Conservation (phyloP, 1,140 invertebrate genomes). For the Drosophila miranda region DNA sequence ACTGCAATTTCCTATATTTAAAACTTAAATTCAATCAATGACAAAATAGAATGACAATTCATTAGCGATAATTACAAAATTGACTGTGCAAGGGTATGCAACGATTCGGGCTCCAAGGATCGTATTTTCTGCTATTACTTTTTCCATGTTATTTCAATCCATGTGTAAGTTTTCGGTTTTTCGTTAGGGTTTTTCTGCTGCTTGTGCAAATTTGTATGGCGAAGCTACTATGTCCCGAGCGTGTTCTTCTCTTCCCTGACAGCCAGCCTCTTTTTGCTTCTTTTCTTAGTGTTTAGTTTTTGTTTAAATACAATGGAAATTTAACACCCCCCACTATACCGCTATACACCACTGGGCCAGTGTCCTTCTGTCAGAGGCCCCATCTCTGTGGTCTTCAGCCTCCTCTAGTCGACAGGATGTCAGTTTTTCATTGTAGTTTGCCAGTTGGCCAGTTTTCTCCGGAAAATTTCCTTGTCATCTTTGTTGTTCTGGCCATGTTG, state of each 20-base stretch:
- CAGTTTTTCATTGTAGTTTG: constrained; percentile 59
- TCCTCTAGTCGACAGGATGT: constrained; percentile 25
- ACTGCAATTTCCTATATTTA: too few species aligned
- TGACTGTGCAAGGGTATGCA: too few species aligned
- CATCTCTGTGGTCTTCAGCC: background rate
- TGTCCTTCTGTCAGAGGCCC: background rate
- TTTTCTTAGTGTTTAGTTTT: constrained; percentile 41
- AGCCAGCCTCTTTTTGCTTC: too few species aligned
- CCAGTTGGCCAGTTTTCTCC: constrained; percentile 44
- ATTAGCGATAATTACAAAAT: too few species aligned
- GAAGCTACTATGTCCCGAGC: constrained; percentile 15
- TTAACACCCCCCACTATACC: background rate
- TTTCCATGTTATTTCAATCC: constrained; percentile 8
- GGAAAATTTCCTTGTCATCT: constrained; percentile 61
- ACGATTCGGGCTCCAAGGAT: too few species aligned
- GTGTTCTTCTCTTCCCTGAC: constrained; percentile 15
- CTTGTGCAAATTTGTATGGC: constrained; percentile 1
- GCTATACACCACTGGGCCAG: too few species aligned
- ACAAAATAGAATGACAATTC: too few species aligned
- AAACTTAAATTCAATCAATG: too few species aligned
- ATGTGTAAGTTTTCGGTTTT: constrained; percentile 21
- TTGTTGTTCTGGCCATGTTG: constrained; percentile 38
- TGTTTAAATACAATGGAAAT: constrained; percentile 62
- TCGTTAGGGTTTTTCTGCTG: constrained; percentile 4
- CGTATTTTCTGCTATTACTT: too few species aligned